Base-by-base conservation (phyloP, 2,113 vertebrate species). In the Peromyscus maniculatus region DNA sequence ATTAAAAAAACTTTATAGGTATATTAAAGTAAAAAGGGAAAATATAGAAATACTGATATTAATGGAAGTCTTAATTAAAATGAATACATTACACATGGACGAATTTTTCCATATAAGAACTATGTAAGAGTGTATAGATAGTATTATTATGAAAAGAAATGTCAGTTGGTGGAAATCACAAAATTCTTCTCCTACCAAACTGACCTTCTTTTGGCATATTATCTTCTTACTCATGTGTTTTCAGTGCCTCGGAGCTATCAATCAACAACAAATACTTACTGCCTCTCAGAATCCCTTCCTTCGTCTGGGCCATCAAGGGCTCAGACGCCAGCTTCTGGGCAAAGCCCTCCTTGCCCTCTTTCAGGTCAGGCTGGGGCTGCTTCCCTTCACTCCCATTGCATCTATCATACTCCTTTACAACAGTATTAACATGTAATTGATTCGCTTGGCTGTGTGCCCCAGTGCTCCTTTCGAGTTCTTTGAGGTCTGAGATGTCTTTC, bases 361-460 rank as follows among this genome's bases (percentile, higher is more conserved):
- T 57, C 66, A 62, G 87, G 28, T 52, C 46, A n/a, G 22, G 10
- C 10, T 59, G 10, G n/a, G 17, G 46, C 17, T 79, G 67, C 90
- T 82, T 43, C 46, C 59, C 62, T 66, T 49, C 36, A 13, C 3
- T 87, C 39, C 52, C 78, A 0, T 10, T 12, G 1, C 12, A 52
- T 36, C 26, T 12, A 16, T 39, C 74, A 33, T 64, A 49, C 39
- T 80, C 31, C 24, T 72, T 36, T 84, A 19, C 13, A 57, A 82
- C 31, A 12, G 13, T 55, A 66, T 94, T 72, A 94, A 86, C 78
- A 88, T 92, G n/a, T 15, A 66, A 86, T 88, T 93, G 92, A 67
- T 92, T 92, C 88, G 57, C 91, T 87, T 67, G 71, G 31, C 80
- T 89, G 36, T 62, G 39, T n/a, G 86, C n/a, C 80, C 52, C 39